Conservation (phyloP, 2,797 vertebrate genomes). For the Pipistrellus nathusii region DNA sequence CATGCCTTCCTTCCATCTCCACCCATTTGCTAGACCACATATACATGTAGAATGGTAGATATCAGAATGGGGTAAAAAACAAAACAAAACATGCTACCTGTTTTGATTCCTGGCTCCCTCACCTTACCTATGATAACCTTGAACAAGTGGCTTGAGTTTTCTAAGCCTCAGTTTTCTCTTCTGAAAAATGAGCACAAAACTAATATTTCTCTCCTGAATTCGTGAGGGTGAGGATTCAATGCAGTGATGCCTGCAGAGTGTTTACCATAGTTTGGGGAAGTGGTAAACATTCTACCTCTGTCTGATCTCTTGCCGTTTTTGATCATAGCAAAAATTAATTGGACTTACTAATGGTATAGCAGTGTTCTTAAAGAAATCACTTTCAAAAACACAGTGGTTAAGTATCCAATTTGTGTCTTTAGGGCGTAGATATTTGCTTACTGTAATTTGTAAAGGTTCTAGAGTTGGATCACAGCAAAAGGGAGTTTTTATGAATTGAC, state of each 20-base stretch:
- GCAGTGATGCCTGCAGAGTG: neutral
- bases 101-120: neutral
- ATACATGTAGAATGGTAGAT: neutral
- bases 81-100: neutral
- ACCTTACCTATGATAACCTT: neutral
- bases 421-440: neutral
- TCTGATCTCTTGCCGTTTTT: neutral
- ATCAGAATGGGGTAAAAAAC: neutral
- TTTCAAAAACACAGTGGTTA: neutral
- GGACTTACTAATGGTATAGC: neutral
- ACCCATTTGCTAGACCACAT: neutral
- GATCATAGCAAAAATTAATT: neutral
- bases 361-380: neutral
- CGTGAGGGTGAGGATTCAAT: neutral
- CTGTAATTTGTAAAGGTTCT: neutral
- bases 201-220: neutral
- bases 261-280: no score
- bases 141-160: neutral
- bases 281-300: rapidly evolving
- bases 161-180: neutral
- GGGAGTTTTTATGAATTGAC: neutral
- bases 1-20: neutral
- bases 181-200: neutral
- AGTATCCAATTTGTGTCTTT: neutral
- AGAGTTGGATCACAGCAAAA: neutral